Base-by-base conservation (phyloP, 2,113 vertebrate genomes). In the Misgurnus anguillicaudatus region DNA sequence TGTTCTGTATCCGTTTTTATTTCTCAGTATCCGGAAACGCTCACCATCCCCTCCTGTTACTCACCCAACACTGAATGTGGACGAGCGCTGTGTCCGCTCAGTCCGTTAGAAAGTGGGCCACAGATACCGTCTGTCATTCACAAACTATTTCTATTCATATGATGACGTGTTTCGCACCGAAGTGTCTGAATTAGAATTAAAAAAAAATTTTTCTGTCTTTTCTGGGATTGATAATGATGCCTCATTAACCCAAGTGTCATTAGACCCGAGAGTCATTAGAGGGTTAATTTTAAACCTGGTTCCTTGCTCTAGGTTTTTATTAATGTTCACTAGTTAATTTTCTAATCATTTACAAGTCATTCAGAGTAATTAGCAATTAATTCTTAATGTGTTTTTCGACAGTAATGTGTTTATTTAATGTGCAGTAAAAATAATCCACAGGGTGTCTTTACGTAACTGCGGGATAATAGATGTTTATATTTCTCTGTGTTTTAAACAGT, bases 151-250 rank as follows among this genome's bases (percentile, higher is more conserved):
- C n/a, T 41, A 57, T 63, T 31, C 24, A 31, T 31, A 31, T 31
- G 24, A 31, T 31, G 24, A 69, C 4, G 63, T 8, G 61, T 65
- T 42, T 66, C 39, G 14, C 13, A 14, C 51, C 5, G 16, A 17
- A 53, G 14, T 17, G 51, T 53, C 13, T 16, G 51, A 16, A 5
- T 14, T 5, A 5, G 86, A 87, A 87, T 83, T 84, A 80, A 83
- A n/a, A 88, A 87, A 88, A 3, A 78, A 88, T 90, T 89, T 86
- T 81, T 85, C 84, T 83, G 38, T 80, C 57, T 84, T 79, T 80
- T 85, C 83, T 75, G 79, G 80, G 55, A 82, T 84, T 83, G 82
- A 87, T 91, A 87, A 91, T 90, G 80, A 82, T 31, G 24, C 67
- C 77, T 86, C 84, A 85, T 91, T 88, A 90, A 89, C 87, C 70